Base-by-base conservation (phyloP, 2,888 invertebrate species). In the Syrphus vitripennis region DNA sequence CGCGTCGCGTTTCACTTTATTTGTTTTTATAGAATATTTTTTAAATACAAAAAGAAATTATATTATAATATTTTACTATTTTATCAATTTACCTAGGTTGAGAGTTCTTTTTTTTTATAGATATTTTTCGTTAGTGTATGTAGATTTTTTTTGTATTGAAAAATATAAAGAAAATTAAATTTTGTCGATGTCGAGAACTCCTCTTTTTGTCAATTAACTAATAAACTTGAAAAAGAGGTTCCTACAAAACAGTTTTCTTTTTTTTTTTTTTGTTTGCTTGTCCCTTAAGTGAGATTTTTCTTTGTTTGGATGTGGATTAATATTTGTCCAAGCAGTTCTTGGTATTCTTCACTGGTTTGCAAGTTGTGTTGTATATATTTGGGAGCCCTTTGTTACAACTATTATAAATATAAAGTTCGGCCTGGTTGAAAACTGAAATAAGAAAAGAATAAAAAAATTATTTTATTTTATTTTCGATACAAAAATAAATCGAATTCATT, bases 141-240 rank as follows among this genome's bases (percentile, higher is more conserved):
- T 24, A 61, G 26, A 40, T 57, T 55, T 67, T 45, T 65, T 42
- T 53, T 80, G 21, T 59, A 50, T 57, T 67, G 55, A 81, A 48
- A 63, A 63, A 67, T 59, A 77, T 50, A 82, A 69, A 83, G 67
- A 80, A 24, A 77, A 69, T 61, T 67, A 69, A 53, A 26, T 74
- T 40, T 31, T 70, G 42, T 70, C 63, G 57, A 57, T 57, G 57
- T 50, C 37, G 50, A 72, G 76, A 77, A 78, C 19, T 67, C 80
- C 84, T 80, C 80, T 80, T 80, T 80, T 72, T 84, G 76, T 76
- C 80, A 84, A 84, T 80, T 80, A 84, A 84, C 84, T 84, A 84
- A 84, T 80, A 84, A 84, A 84, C 80, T 80, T 84, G 84, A 77
- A 80, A 79, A 84, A 84, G 80, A 84, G 84, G 84, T 84, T 71